phyloP scores from a whole-genome alignment of 92 coral and sea anemone species.

The Diadumene lineata region DNA sequence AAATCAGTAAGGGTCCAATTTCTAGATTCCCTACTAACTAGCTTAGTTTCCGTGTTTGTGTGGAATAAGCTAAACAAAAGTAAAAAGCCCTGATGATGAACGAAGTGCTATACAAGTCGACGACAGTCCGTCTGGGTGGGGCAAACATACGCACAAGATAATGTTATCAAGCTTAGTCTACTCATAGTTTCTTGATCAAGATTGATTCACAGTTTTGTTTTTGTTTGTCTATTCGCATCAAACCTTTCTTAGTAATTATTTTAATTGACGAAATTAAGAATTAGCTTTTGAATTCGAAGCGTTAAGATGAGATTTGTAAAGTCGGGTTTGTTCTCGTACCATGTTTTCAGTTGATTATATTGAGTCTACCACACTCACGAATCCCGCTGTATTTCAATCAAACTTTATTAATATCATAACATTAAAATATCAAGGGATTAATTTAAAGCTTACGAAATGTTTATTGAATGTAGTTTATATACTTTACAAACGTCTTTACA shows the following conservation, averaged over 20 bases:
- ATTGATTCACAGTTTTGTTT: not conserved
- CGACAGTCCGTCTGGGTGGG: slow-evolving; percentile 40
- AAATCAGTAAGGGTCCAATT: slow-evolving; percentile 33
- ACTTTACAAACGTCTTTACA: not conserved
- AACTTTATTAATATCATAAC: not conserved
- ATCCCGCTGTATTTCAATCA: not conserved
- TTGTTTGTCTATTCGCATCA: not conserved
- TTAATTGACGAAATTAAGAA: not conserved
- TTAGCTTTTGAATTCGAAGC: not conserved
- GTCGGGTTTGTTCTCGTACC: not conserved
- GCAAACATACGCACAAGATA: slow-evolving; percentile 16
- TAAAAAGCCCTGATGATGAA: slow-evolving; percentile 13
- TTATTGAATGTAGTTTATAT: not conserved
- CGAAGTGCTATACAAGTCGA: slow-evolving; percentile 18
- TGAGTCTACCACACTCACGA: not conserved
- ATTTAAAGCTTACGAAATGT: not conserved
- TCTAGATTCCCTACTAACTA: slow-evolving; percentile 19
- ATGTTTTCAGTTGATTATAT: not conserved
- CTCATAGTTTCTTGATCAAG: not conserved
- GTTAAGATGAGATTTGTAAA: not conserved
- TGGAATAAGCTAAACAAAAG: slow-evolving; percentile 15
- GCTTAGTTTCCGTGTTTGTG: slow-evolving; percentile 41
- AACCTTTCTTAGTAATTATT: not conserved
- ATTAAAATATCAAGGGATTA: slow-evolving; percentile 11
- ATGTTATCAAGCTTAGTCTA: not conserved